Percentiles rank a stretch among this genome's conserved stretches.
Evolutionary conservation across 2,797 vertebrate genomes (phyloP).

Genomic region (Gymnoscopelus microlampas): DNA sequence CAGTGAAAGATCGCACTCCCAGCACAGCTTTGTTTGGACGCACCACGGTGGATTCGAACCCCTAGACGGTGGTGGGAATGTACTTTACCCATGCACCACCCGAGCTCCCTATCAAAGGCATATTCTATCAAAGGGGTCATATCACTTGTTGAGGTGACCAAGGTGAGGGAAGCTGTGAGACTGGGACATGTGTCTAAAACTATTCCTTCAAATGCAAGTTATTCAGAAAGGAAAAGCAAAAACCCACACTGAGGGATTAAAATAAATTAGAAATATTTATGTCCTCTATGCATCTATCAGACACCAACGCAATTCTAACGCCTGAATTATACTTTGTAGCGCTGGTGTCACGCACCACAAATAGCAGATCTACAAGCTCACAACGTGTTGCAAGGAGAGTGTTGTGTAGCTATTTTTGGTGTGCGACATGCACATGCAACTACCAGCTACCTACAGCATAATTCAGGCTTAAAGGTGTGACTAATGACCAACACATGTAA

Average conservation of each 20-base stretch:
- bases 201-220: conserved; percentile 7
- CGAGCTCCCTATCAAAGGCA: conserved; percentile 2
- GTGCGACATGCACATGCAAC: no score
- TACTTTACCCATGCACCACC: background rate
- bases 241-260: background rate
- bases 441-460: no score
- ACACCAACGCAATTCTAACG: no score
- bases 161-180: conserved; percentile 15
- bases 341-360: no score
- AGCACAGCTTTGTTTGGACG: no score
- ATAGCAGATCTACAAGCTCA: no score
- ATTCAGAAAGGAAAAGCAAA: background rate
- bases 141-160: conserved; percentile 29
- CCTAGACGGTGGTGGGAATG: no score
- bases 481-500: conserved; percentile 40
- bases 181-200: conserved; percentile 4
- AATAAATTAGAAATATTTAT: background rate
- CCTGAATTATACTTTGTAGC: no score
- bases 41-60: no score
- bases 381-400: no score
- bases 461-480: conserved; percentile 16
- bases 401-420: no score
- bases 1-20: no score
- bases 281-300: background rate
- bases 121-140: conserved; percentile 38